A percentile compares a stretch with the other conserved stretches of the same genome.
Conservation (phyloP, 2,113 vertebrate species). For the Cyanoliseus patagonus region DNA sequence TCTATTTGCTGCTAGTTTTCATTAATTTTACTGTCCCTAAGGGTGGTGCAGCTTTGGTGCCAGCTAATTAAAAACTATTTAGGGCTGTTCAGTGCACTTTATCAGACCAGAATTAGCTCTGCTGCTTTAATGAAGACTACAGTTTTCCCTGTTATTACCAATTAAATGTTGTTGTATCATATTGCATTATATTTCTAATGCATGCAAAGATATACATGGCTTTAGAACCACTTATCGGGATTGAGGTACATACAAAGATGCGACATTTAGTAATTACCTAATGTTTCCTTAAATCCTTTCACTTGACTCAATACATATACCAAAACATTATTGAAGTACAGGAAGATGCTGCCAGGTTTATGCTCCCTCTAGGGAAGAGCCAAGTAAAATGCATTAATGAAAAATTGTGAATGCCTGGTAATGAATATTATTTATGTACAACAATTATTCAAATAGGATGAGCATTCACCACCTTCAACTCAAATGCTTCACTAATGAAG, state of each 20-base stretch:
- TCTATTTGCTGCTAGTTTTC: slow-evolving; percentile 68
- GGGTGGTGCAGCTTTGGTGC: slow-evolving; percentile 69
- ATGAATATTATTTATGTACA: slow-evolving; percentile 58
- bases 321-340: not conserved
- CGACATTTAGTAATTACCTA: not conserved
- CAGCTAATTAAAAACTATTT: slow-evolving; percentile 80
- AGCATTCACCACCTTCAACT: slow-evolving; percentile 31
- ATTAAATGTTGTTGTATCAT: slow-evolving; percentile 66
- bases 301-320: not conserved
- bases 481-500: slow-evolving; percentile 48
- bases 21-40: slow-evolving; percentile 76
- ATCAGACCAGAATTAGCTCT: slow-evolving; percentile 72
- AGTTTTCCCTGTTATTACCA: slow-evolving; percentile 67
- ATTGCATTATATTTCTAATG: slow-evolving; percentile 31
- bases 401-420: slow-evolving; percentile 36
- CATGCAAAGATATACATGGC: not conserved
- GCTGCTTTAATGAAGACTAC: slow-evolving; percentile 66
- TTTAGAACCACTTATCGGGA: slow-evolving; percentile 8
- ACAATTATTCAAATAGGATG: slow-evolving; percentile 52
- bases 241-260: not conserved
- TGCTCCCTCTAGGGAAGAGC: slow-evolving; percentile 37
- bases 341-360: slow-evolving; percentile 17
- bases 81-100: slow-evolving; percentile 69
- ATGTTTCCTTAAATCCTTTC: slow-evolving; percentile 25
- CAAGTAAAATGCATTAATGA: slow-evolving; percentile 61